phyloP scores from a whole-genome alignment of 53 echinoderm and acorn worm species.

The Glandiceps talaboti region DNA sequence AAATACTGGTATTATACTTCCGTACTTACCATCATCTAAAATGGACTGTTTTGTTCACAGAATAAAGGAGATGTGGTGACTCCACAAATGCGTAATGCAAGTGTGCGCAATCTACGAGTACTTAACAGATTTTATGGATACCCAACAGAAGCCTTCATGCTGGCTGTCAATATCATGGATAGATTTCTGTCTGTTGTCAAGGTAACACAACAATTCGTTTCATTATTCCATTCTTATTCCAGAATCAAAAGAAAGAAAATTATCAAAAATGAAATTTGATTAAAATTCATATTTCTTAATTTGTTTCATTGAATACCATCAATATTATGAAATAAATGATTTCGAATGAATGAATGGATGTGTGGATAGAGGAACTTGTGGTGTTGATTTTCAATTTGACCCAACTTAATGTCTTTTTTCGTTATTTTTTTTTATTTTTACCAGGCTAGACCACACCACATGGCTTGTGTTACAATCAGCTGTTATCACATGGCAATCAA shows the following conservation, averaged over 20 bases:
- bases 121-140: slow-evolving; percentile 65
- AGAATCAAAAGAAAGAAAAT: not conserved
- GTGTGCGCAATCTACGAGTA: slow-evolving; percentile 49
- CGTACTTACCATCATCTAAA: too few species aligned
- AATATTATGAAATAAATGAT: too few species aligned
- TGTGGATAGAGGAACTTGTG: too few species aligned
- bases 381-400: too few species aligned
- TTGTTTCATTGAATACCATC: too few species aligned
- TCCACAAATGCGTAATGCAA: slow-evolving; percentile 45
- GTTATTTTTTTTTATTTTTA: too few species aligned
- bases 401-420: too few species aligned
- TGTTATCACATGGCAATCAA: slow-evolving; percentile 82
- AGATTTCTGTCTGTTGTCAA: slow-evolving; percentile 83
- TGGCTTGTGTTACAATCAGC: slow-evolving; percentile 68
- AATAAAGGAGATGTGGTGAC: slow-evolving; percentile 26
- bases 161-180: slow-evolving; percentile 85
- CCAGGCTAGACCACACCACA: slow-evolving; percentile 83
- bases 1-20: too few species aligned
- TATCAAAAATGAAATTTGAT: not conserved
- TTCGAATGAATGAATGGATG: too few species aligned
- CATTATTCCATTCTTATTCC: not conserved
- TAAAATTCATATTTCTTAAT: not conserved
- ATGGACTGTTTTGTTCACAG: not conserved
- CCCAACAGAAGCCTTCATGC: slow-evolving; percentile 82
- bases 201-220: slow-evolving; percentile 29